Percentiles rank a stretch among this genome's conserved stretches.
These are phyloP conservation scores for Pyrgus malvae DNA, from an alignment of 2,888 invertebrate genomes.

Conservation along the genomic window DNA sequence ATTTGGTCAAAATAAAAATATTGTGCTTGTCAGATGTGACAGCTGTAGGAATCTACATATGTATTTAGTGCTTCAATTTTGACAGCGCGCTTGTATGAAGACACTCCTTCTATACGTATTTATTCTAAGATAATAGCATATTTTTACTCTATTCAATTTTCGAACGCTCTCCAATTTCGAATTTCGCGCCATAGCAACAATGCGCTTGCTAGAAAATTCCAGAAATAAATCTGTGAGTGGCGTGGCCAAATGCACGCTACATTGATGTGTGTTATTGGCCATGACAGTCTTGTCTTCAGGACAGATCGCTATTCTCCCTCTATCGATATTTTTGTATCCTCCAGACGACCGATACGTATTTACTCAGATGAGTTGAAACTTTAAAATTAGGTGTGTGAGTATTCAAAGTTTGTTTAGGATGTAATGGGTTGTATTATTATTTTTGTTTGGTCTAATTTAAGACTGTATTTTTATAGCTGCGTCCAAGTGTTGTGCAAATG, in stretches of 20 bases:
- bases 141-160: too few species aligned
- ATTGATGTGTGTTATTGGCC: constrained; percentile 74
- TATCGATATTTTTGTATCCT: constrained; percentile 64
- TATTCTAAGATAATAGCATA: too few species aligned
- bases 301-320: constrained; percentile 53
- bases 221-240: constrained; percentile 67
- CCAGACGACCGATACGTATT: constrained; percentile 58
- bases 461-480: constrained; percentile 13
- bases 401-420: constrained; percentile 20
- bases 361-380: constrained; percentile 73
- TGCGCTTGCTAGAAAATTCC: constrained; percentile 43
- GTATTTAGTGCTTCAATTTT: too few species aligned
- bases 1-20: too few species aligned
- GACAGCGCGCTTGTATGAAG: too few species aligned
- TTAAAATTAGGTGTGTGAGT: constrained; percentile 56
- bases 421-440: constrained; percentile 19
- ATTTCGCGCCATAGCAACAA: constrained; percentile 23
- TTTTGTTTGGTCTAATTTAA: constrained; percentile 12
- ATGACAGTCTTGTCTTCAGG: constrained; percentile 58
- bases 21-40: too few species aligned
- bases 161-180: too few species aligned
- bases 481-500: neutral
- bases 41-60: too few species aligned
- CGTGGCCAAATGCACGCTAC: constrained; percentile 74
- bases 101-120: too few species aligned